A percentile compares a stretch with the other conserved stretches of the same genome.
Evolutionary conservation across 1,140 invertebrate species (phyloP).

Genomic region (Drosophila kanapiae): DNA sequence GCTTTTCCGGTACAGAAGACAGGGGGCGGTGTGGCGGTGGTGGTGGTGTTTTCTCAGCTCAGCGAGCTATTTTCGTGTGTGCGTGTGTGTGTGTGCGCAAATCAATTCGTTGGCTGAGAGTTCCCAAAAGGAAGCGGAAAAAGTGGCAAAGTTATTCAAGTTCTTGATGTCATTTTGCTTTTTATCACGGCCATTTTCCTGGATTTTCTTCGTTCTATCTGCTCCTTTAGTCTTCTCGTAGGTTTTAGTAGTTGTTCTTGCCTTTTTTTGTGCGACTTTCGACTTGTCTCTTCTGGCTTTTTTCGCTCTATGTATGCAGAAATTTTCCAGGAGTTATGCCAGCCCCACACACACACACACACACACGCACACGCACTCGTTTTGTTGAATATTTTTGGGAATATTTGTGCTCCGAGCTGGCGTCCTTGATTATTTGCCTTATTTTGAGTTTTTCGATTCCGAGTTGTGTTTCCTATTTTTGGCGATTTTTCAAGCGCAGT

Average conservation of each 20-base stretch:
- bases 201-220: background rate
- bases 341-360: slow-evolving; percentile 41
- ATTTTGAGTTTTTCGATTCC: background rate
- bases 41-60: slow-evolving; percentile 24
- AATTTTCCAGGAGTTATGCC: slow-evolving; percentile 40
- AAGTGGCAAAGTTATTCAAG: slow-evolving; percentile 17
- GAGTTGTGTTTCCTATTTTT: slow-evolving; percentile 4
- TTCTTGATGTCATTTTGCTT: slow-evolving; percentile 34
- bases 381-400: slow-evolving; percentile 8
- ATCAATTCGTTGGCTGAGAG: slow-evolving; percentile 26
- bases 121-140: slow-evolving; percentile 5
- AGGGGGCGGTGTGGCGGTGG: background rate
- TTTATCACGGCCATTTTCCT: slow-evolving; percentile 18
- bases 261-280: background rate
- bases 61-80: slow-evolving; percentile 17
- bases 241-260: slow-evolving; percentile 7
- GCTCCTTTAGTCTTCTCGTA: slow-evolving; percentile 2
- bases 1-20: background rate
- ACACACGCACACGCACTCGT: slow-evolving; percentile 37
- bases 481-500: slow-evolving; percentile 13
- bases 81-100: slow-evolving; percentile 18
- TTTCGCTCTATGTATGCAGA: slow-evolving; percentile 13
- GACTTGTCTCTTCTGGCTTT: background rate
- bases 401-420: slow-evolving; percentile 4
- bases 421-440: slow-evolving; percentile 1